Conservation (phyloP, 2,888 invertebrate species). For the Drosophila colorata region DNA sequence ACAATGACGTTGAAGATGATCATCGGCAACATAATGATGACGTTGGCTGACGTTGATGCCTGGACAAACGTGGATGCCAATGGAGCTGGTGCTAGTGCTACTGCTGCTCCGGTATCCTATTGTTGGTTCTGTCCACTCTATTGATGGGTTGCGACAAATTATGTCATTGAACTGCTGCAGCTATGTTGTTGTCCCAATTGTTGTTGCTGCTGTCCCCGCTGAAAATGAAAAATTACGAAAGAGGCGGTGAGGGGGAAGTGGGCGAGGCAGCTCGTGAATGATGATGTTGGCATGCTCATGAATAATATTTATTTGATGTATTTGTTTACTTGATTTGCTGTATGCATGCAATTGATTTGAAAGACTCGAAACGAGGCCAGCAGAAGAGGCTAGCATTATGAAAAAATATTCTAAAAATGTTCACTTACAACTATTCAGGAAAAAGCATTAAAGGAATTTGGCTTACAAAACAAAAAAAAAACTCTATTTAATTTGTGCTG, state of each 20-base stretch:
- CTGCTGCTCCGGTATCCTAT: conserved; percentile 43
- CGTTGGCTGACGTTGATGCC: conserved; percentile 53
- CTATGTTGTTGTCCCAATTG: conserved; percentile 32
- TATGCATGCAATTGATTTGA: conserved; percentile 50
- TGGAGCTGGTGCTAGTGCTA: conserved; percentile 33
- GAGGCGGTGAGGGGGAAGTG: background rate
- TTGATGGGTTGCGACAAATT: conserved; percentile 80
- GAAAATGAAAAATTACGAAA: conserved; percentile 68
- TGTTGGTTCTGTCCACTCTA: conserved; percentile 63
- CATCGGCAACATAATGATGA: conserved; percentile 23
- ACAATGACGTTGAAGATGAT: conserved; percentile 62
- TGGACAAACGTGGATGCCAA: conserved; percentile 41
- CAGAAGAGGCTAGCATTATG: conserved; percentile 6
- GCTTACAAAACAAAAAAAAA: background rate
- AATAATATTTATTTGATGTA: conserved; percentile 73
- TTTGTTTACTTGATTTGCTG: conserved; percentile 63
- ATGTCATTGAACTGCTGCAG: conserved; percentile 75
- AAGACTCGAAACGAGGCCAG: conserved; percentile 26
- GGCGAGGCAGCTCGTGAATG: conserved; percentile 22
- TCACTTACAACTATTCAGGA: background rate
- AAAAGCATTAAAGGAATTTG: background rate
- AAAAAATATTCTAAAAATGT: background rate
- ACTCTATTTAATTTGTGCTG: background rate
- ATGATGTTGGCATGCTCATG: conserved; percentile 61
- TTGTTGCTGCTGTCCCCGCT: conserved; percentile 22